phyloP scores from a whole-genome alignment of 2,797 vertebrate species.

The Gorsachius magnificus region DNA sequence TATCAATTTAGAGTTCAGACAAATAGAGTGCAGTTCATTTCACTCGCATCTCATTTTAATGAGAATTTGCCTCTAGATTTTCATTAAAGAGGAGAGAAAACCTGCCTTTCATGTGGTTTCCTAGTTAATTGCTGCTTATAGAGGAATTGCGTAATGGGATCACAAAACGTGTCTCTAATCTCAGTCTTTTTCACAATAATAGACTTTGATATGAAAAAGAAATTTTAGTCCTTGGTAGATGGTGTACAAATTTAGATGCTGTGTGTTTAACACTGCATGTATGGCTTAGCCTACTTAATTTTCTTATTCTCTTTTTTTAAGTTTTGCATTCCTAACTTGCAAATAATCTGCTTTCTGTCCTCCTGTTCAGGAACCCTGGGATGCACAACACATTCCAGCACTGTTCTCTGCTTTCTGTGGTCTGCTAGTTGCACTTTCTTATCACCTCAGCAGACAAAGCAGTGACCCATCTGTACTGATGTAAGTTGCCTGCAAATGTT shows the following conservation, averaged over 20 bases:
- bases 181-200: background rate
- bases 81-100: background rate
- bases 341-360: constrained; percentile 33
- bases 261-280: background rate
- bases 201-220: background rate
- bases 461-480: constrained; percentile 91
- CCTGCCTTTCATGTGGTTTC: background rate
- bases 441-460: constrained; percentile 96
- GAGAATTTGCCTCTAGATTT: background rate
- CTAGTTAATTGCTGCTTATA: constrained; percentile 14
- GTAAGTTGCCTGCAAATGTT: constrained; percentile 78
- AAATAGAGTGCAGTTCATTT: background rate
- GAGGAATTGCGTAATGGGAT: background rate
- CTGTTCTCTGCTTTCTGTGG: constrained; percentile 96
- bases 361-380: constrained; percentile 90
- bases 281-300: background rate
- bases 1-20: background rate
- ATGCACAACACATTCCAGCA: constrained; percentile 92
- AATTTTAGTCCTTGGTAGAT: background rate
- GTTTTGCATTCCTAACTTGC: background rate
- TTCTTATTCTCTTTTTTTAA: background rate
- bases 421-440: constrained; percentile 91
- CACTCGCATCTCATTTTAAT: background rate
- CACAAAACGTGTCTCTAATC: background rate
- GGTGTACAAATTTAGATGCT: background rate